Evolutionary conservation across 2,888 invertebrate genomes (phyloP).

Genomic region (Callyntrura sp.): DNA sequence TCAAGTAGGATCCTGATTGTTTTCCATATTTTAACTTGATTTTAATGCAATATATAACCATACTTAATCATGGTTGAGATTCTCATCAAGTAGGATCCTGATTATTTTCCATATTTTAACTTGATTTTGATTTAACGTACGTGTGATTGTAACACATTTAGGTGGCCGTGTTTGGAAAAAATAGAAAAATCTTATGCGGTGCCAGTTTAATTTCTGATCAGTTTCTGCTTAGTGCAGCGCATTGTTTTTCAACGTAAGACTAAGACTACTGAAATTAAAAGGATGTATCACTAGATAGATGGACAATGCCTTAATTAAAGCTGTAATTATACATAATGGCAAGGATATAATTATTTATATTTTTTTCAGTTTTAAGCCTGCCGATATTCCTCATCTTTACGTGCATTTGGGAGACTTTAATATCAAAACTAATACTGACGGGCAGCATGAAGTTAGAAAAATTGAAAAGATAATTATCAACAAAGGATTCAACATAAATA

Average conservation of each 20-base stretch:
- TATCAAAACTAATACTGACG: slow-evolving; percentile 91
- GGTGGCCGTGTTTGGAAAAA: slow-evolving; percentile 81
- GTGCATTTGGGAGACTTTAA: slow-evolving; percentile 94
- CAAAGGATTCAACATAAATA: slow-evolving; percentile 93
- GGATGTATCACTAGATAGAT: too few species aligned
- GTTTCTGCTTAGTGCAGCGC: slow-evolving; percentile 94
- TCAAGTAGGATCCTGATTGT: too few species aligned
- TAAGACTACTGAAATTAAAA: slow-evolving; percentile 88
- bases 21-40: too few species aligned
- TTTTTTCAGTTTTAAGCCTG: slow-evolving; percentile 86
- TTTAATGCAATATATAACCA: too few species aligned
- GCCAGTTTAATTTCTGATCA: slow-evolving; percentile 85
- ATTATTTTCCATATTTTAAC: too few species aligned
- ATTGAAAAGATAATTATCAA: slow-evolving; percentile 94
- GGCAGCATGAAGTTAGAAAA: slow-evolving; percentile 91
- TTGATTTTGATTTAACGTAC: too few species aligned
- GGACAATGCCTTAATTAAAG: background rate
- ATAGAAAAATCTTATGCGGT: slow-evolving; percentile 79
- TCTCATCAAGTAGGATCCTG: too few species aligned
- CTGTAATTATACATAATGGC: background rate
- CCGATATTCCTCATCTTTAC: slow-evolving; percentile 93
- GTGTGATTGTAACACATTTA: slow-evolving; percentile 37
- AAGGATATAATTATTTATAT: background rate
- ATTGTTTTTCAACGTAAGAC: slow-evolving; percentile 94
- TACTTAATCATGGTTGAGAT: too few species aligned